Evolutionary conservation across 2,888 invertebrate species (phyloP), one percentile per base, ranked within the genome.

Genomic region (Lagria hirta): DNA sequence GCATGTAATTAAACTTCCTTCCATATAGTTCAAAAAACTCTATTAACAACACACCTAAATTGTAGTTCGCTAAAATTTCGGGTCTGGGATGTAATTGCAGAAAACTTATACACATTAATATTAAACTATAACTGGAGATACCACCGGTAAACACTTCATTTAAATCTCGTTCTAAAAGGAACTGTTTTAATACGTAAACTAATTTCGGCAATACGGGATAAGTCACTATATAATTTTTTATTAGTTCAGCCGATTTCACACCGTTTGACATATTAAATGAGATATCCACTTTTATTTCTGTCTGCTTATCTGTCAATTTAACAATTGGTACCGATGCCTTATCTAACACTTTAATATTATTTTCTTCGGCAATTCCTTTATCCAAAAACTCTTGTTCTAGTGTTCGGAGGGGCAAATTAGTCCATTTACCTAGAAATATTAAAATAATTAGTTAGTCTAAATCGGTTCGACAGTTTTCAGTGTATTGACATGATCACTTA

Each of bases 131-230:
- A 48, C 97, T 98, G 59, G 96, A 95, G 73, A 99, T 96, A 71
- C 99, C 99, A 53, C 99, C 97, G 52, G 96, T 97, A 77, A 97
- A 99, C 65, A 99, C 98, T 80, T 99, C 98, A 75, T 99, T 99
- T 66, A 99, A 83, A 78, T 97, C 95, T 65, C 98, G 83, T 77
- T 98, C 94, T 56, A 96, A 81, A 55, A 99, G 83, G 77, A 98
- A 99, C 79, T 99, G 98, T 77, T 99, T 99, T 61, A 99, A 79
- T 49, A 99, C 94, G 75, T 98, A 86, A 65, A 98, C 96, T 68
- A 99, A 78, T 65, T 95, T 95, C 36, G 91, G 86, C 58, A 99
- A 79, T 52, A 89, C 87, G 13, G 96, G 96, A 75, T 85, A 98
- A 61, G 83, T 82, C 47, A 83, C 80, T 71, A 94, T 89, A 69